These are phyloP conservation scores for Cardiocondyla obscurior DNA, from an alignment of 1,140 invertebrate species.

Conservation along the genomic window DNA sequence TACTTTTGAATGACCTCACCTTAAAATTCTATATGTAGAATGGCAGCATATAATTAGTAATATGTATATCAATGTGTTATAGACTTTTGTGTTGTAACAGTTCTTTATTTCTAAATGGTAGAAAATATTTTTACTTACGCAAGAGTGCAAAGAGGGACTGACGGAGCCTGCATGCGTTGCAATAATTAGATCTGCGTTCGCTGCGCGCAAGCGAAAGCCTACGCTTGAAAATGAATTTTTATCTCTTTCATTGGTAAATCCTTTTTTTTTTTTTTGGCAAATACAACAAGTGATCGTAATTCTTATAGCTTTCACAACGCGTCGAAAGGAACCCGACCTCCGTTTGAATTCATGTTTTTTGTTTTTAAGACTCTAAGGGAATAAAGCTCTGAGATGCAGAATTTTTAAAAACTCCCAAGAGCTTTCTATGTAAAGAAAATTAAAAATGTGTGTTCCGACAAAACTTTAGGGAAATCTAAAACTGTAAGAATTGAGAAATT, in stretches of 20 bases:
- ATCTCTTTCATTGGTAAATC: not conserved
- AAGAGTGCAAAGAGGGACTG: constrained; percentile 54
- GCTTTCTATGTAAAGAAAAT: not conserved
- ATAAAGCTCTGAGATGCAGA: not conserved
- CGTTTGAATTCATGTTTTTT: not conserved
- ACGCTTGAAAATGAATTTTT: constrained; percentile 37
- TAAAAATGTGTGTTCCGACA: not conserved
- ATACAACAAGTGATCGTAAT: constrained; percentile 36
- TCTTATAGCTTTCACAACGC: constrained; percentile 23
- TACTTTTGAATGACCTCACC: not conserved
- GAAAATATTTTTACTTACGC: constrained; percentile 56
- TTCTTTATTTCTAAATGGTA: constrained; percentile 57
- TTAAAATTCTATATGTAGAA: constrained; percentile 22
- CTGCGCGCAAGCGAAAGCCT: constrained; percentile 41
- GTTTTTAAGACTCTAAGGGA: not conserved
- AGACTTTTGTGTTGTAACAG: constrained; percentile 47
- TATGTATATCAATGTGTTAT: not conserved
- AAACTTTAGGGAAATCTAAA: not conserved
- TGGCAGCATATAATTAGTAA: constrained; percentile 5
- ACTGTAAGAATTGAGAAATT: not conserved
- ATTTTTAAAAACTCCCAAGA: not conserved
- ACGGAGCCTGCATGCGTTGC: constrained; percentile 51
- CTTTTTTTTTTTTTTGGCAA: constrained; percentile 32
- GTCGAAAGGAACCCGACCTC: not conserved
- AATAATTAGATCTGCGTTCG: constrained; percentile 48